phyloP scores from a whole-genome alignment of 2,113 vertebrate species.

The Panthera tigris region DNA sequence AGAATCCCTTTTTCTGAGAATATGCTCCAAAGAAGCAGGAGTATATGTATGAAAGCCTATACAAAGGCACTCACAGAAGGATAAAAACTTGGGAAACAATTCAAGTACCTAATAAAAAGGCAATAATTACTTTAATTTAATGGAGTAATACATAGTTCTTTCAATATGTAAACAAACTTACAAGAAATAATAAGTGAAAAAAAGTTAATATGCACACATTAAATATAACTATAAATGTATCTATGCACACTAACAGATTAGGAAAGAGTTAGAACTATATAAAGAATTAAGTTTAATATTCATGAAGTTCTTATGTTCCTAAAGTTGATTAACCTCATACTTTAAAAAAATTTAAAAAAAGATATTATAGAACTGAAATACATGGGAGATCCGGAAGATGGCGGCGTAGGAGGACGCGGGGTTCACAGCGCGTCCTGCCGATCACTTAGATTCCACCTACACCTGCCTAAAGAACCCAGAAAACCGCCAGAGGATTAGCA shows the following conservation, averaged over 20 bases:
- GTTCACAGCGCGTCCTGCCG: no score
- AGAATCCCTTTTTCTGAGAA: constrained; percentile 20
- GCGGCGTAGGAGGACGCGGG: no score
- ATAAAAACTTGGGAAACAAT: constrained; percentile 10
- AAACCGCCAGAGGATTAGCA: no score
- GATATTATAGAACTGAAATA: not conserved
- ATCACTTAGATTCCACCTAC: no score
- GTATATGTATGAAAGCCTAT: not conserved
- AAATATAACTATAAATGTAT: not conserved
- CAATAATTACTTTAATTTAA: not conserved
- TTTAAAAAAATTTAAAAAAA: not conserved
- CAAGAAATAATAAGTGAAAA: constrained; percentile 3
- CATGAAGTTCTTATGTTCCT: not conserved
- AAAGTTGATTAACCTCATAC: not conserved
- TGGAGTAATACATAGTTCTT: constrained; percentile 1
- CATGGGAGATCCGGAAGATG: no score
- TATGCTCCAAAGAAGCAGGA: not conserved
- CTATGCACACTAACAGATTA: not conserved
- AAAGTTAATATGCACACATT: not conserved
- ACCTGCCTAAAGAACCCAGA: no score
- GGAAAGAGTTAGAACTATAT: not conserved
- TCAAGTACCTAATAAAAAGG: not conserved
- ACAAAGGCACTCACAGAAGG: not conserved
- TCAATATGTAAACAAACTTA: constrained; percentile 8
- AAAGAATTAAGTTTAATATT: not conserved